Base-by-base conservation (phyloP, 2,113 vertebrate genomes). In the Noturus placidus region DNA sequence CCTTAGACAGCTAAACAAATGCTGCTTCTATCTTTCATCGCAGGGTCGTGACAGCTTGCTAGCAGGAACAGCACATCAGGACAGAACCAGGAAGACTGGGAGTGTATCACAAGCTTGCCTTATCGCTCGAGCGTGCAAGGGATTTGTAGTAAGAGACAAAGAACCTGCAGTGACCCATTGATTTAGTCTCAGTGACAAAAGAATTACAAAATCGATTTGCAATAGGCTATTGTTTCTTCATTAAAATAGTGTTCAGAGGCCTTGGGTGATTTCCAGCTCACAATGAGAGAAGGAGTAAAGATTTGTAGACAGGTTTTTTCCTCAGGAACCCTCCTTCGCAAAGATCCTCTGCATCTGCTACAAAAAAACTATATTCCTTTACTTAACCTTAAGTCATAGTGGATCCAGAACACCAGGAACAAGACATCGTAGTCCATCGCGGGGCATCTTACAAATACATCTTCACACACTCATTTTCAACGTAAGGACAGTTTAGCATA, bases 1-100 rank as follows among this genome's bases (percentile, higher is more conserved):
- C 79, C 83, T 77, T 84, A 72, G 87, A 90, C 42, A 79, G 50
- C 79, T 86, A 63, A 90, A 90, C 83, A 88, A 90, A 86, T 56
- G 50, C 59, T 50, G 30, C 82, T 19, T 52, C 57, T 63, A 72
- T 42, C 77, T 33, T 59, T 76, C 63, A 22, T 77, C n/a, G 30
- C 42, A 33, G 65, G 87, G 74, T 86, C 87, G 25, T 80, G 84
- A 79, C 89, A 90, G 84, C n/a, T 14, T 56, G 63, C 83, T 25
- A 46, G 70, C 20, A 7, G 20, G 46, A 86, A 46, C 80, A 77
- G 30, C 46, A 76, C 46, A 61, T 42, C 7, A 50, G 46, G 46
- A 70, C 30, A 30, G 79, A 72, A 54, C 42, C 67, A 20, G 54
- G 57, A 65, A 77, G 13, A 50, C 13, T 38, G 46, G 7, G 22